A percentile compares a stretch with the other conserved stretches of the same genome.
These are phyloP conservation scores for Sinocyclocheilus maitianheensis DNA, from an alignment of 2,113 vertebrate genomes.

Conservation along the genomic window DNA sequence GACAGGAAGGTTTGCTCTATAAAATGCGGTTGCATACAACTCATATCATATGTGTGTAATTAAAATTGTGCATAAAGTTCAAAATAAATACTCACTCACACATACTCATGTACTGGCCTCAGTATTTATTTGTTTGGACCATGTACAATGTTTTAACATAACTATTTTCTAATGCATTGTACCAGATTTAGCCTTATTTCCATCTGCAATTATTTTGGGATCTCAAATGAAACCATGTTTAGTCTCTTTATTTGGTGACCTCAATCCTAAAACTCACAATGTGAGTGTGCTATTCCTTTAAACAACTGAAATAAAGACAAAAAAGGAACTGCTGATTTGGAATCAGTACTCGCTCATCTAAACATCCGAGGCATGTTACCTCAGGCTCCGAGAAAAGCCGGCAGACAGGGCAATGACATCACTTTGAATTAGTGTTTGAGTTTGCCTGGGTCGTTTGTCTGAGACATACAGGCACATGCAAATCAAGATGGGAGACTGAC, in stretches of 20 bases:
- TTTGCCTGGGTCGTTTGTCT: constrained; percentile 23
- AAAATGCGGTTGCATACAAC: background rate
- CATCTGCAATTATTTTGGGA: background rate
- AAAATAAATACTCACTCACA: too few species aligned
- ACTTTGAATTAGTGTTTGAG: constrained; percentile 36
- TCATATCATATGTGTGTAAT: background rate
- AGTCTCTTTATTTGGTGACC: background rate
- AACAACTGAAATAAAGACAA: background rate
- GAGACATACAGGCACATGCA: background rate
- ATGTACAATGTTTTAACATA: background rate
- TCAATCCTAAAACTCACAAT: background rate
- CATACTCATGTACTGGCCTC: background rate
- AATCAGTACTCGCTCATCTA: constrained; percentile 9
- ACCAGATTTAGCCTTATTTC: too few species aligned
- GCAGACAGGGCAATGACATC: constrained; percentile 40
- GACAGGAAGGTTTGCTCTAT: background rate
- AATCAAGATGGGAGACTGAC: background rate
- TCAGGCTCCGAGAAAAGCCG: background rate
- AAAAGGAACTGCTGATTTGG: background rate
- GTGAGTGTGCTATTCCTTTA: background rate
- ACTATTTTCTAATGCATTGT: background rate
- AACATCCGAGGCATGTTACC: constrained; percentile 39
- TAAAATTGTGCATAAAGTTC: background rate
- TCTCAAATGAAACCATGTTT: constrained; percentile 18
- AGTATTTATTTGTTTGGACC: background rate